Evolutionary conservation across 1,140 invertebrate genomes (phyloP).

Genomic region (Cyrtorhinus lividipennis): DNA sequence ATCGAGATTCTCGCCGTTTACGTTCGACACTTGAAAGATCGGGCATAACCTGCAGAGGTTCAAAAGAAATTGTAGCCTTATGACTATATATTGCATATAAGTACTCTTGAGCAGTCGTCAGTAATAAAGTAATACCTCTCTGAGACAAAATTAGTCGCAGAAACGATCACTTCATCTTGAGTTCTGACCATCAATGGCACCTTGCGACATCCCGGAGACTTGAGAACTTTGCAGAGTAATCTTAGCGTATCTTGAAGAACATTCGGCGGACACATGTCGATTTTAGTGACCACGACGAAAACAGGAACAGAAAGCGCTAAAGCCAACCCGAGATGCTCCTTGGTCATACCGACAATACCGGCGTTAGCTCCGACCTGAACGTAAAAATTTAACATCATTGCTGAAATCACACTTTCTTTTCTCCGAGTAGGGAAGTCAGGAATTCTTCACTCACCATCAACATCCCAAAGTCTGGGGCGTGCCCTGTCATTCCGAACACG

Average conservation of each 20-base stretch:
- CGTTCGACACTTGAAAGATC: constrained; percentile 99
- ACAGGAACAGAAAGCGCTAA: constrained; percentile 93
- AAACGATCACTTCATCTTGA: constrained; percentile 88
- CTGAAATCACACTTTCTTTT: background rate
- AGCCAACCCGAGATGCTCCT: constrained; percentile 93
- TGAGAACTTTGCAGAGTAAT: constrained; percentile 81
- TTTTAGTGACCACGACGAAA: constrained; percentile 98
- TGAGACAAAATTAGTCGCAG: constrained; percentile 98
- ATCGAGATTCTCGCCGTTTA: constrained; percentile 90
- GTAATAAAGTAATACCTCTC: constrained; percentile 52
- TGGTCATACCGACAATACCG: constrained; percentile 97
- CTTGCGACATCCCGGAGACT: constrained; percentile 94
- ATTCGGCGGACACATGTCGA: constrained; percentile 98
- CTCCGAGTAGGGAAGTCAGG: background rate
- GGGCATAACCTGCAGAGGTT: constrained; percentile 67
- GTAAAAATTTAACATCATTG: constrained; percentile 2
- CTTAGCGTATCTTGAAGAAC: constrained; percentile 90
- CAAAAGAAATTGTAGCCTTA: background rate
- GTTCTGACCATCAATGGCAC: constrained; percentile 92
- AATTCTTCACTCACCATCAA: constrained; percentile 80
- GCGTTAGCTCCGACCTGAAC: constrained; percentile 87
- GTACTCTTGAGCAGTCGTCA: background rate
- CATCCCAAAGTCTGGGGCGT: constrained; percentile 98
- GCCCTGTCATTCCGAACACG: constrained; percentile 98
- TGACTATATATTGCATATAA: background rate